Evolutionary conservation across 2,113 vertebrate genomes (phyloP).

Genomic region (Aegotheles bennettii): DNA sequence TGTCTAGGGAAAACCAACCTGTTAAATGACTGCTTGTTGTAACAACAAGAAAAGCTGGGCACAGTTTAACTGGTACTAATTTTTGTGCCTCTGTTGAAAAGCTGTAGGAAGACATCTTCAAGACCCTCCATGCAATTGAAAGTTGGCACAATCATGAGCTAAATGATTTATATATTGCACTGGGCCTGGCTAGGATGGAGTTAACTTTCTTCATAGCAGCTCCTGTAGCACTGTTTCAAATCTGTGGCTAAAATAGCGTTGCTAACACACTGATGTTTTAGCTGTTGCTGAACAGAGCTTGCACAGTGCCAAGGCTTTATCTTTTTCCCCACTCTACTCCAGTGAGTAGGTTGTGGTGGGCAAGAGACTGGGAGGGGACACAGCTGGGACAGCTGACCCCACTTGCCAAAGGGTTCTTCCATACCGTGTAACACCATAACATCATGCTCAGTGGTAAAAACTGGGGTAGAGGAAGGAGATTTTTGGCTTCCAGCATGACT

Average conservation of each 20-base stretch:
- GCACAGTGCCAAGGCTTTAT: background rate
- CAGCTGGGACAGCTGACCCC: background rate
- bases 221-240: background rate
- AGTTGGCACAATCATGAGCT: background rate
- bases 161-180: background rate
- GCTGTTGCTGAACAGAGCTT: background rate
- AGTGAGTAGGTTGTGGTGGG: background rate
- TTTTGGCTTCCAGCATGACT: background rate
- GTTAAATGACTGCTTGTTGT: background rate
- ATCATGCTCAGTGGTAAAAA: accelerated
- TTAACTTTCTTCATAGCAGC: background rate
- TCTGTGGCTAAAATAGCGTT: background rate
- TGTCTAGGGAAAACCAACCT: background rate
- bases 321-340: background rate
- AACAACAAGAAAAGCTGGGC: background rate
- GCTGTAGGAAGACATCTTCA: background rate
- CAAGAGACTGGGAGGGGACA: background rate
- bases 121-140: background rate
- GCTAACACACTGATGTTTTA: background rate
- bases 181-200: background rate
- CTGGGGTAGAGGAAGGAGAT: background rate
- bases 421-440: background rate
- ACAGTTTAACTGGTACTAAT: background rate
- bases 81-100: background rate
- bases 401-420: background rate